phyloP scores from a whole-genome alignment of 2,113 vertebrate genomes.

The Anseranas semipalmata region DNA sequence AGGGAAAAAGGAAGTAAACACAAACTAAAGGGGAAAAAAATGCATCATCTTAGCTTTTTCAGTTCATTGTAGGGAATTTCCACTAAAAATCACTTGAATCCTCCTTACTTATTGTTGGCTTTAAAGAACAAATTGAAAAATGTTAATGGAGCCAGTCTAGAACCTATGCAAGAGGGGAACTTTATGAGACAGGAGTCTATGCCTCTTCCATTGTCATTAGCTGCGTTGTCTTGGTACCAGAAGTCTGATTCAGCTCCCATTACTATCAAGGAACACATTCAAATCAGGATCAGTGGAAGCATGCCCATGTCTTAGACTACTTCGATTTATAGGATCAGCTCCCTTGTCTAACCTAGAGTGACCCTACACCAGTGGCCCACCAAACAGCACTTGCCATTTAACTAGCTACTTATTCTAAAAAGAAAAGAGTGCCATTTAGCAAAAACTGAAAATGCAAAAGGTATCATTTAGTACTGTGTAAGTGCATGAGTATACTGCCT shows the following conservation, averaged over 20 bases:
- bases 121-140: background rate
- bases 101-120: background rate
- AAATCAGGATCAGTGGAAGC: background rate
- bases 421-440: background rate
- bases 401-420: conserved; percentile 31
- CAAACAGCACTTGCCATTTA: conserved; percentile 13
- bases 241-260: background rate
- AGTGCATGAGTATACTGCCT: background rate
- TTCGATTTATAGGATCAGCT: background rate
- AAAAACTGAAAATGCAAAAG: background rate
- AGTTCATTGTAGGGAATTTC: conserved; percentile 15
- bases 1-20: conserved; percentile 58
- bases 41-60: background rate
- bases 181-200: background rate
- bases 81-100: background rate
- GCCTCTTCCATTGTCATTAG: background rate
- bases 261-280: background rate
- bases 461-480: accelerated
- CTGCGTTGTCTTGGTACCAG: background rate
- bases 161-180: background rate
- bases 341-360: background rate
- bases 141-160: background rate
- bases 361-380: background rate
- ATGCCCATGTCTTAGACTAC: background rate
- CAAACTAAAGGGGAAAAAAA: conserved; percentile 8